Conservation (phyloP, 2,113 vertebrate species). For the Rostratula benghalensis region DNA sequence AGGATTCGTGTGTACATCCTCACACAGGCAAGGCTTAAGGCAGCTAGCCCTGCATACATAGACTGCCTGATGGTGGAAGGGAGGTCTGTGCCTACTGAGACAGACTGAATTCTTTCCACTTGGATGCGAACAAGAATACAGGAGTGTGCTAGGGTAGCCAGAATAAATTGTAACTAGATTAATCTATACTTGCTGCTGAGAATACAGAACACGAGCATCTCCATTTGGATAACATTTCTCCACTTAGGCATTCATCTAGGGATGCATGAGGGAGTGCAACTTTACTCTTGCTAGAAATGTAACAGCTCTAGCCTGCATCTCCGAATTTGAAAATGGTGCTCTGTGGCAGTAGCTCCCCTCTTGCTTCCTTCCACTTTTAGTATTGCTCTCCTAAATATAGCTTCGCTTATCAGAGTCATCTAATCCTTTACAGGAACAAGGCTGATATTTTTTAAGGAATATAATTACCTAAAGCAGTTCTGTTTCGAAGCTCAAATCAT, state of each 20-base stretch:
- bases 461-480: neutral
- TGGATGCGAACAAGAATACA: neutral
- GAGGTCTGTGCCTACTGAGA: neutral
- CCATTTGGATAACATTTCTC: neutral
- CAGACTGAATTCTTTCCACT: neutral
- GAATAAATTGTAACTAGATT: neutral
- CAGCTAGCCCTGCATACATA: rapidly evolving
- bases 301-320: neutral
- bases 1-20: neutral
- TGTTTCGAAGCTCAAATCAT: neutral
- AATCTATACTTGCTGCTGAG: neutral
- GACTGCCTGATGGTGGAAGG: neutral
- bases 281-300: neutral
- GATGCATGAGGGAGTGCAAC: neutral
- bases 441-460: neutral
- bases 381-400: neutral
- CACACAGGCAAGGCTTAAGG: neutral
- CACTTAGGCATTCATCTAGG: neutral
- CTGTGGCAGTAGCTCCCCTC: neutral
- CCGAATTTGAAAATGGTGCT: neutral
- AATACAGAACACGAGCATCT: neutral
- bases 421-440: neutral
- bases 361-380: neutral
- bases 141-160: neutral
- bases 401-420: neutral